A percentile compares a stretch with the other conserved stretches of the same genome.
Evolutionary conservation across 1,140 invertebrate species (phyloP).

Genomic region (Ceratina australensis): DNA sequence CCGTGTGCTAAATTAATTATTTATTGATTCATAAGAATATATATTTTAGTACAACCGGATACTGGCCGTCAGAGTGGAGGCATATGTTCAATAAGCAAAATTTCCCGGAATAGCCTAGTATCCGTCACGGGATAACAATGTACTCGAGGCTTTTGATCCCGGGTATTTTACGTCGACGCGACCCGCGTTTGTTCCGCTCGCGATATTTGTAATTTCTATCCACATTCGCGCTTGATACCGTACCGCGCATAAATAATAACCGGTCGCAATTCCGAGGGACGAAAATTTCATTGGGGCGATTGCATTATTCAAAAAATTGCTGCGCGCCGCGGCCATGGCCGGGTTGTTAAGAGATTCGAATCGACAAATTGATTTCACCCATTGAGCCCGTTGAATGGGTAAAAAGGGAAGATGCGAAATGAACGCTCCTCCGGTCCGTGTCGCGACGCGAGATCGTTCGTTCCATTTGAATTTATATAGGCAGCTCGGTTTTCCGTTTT

Average conservation of each 20-base stretch:
- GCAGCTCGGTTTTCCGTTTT: not conserved
- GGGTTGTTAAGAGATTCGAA: conserved; percentile 2
- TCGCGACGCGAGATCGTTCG: not conserved
- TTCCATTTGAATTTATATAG: conserved; percentile 2
- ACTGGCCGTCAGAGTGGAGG: too few species aligned
- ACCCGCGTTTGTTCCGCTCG: too few species aligned
- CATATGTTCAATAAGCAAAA: too few species aligned
- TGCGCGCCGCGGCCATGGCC: not conserved
- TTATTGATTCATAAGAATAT: too few species aligned
- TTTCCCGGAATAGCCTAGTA: too few species aligned
- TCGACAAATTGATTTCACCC: not conserved
- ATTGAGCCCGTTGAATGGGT: not conserved
- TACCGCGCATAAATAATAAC: not conserved
- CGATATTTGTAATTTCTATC: not conserved
- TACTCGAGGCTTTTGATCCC: too few species aligned
- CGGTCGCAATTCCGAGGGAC: not conserved
- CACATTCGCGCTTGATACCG: not conserved
- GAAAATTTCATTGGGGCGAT: not conserved
- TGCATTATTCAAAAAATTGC: not conserved
- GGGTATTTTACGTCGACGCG: too few species aligned
- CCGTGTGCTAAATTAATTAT: too few species aligned
- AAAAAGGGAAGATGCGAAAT: not conserved
- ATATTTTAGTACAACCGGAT: too few species aligned
- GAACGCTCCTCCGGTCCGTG: not conserved
- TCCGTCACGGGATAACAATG: too few species aligned